Conservation (phyloP, 2,888 invertebrate species). For the Eupithecia centaureata region DNA sequence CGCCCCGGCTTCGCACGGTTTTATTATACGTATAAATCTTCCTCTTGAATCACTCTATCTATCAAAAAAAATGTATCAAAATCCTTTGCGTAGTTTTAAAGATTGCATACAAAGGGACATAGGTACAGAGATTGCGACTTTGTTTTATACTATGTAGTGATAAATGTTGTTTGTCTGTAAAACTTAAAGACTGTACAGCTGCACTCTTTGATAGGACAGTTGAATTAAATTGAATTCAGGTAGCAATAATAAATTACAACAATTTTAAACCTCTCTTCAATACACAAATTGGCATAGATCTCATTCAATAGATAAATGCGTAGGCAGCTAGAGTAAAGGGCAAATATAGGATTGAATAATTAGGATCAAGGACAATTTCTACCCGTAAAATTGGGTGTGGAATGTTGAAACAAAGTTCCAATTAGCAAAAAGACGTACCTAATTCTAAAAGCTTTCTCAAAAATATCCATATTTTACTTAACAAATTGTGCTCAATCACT, state of each 20-base stretch:
- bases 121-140: too few species aligned
- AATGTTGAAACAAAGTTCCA: neutral
- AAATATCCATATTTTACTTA: too few species aligned
- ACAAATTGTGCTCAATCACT: too few species aligned
- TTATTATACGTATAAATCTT: too few species aligned
- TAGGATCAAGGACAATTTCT: neutral
- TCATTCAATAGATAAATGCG: neutral
- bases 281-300: neutral
- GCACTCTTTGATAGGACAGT: neutral
- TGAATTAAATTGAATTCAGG: neutral
- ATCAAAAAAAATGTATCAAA: too few species aligned
- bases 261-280: too few species aligned
- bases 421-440: neutral
- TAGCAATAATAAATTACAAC: neutral
- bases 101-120: too few species aligned
- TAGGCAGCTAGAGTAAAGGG: constrained; percentile 1
- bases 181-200: neutral
- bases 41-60: too few species aligned
- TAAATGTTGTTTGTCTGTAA: neutral
- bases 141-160: too few species aligned
- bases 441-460: too few species aligned
- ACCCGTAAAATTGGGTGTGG: neutral
- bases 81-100: too few species aligned
- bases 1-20: too few species aligned
- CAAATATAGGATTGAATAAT: neutral